Evolutionary conservation across 2,888 invertebrate species (phyloP).

Genomic region (Meiosimyza platycephala): DNA sequence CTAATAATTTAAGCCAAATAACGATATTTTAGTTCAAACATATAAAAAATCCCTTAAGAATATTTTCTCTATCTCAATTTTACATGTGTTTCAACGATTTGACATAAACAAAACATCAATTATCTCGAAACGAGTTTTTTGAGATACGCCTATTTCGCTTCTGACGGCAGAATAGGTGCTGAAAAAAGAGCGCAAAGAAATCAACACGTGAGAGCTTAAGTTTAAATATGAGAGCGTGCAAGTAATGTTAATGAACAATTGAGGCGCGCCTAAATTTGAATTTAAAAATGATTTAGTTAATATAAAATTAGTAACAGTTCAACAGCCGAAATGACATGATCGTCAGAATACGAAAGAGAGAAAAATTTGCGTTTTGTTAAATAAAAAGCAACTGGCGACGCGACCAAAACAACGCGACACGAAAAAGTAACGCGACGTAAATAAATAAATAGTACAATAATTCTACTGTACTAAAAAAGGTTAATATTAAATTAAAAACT

Average conservation of each 20-base stretch:
- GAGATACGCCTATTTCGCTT: no score
- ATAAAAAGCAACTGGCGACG: background rate
- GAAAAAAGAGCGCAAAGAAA: background rate
- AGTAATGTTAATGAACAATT: background rate
- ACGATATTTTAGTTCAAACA: no score
- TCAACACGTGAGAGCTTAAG: background rate
- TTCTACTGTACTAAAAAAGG: background rate
- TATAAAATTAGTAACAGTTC: slow-evolving; percentile 34
- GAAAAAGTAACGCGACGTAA: background rate
- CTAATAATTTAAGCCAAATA: no score
- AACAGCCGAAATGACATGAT: slow-evolving; percentile 34
- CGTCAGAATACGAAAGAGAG: background rate
- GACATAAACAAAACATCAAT: no score
- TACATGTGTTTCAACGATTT: no score
- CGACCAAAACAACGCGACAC: background rate
- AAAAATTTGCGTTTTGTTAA: background rate
- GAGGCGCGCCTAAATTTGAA: slow-evolving; percentile 4
- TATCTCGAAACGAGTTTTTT: no score
- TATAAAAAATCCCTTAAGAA: no score
- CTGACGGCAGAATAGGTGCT: no score
- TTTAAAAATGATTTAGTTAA: background rate
- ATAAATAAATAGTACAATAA: background rate
- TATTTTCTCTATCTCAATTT: no score
- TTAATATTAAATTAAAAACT: background rate
- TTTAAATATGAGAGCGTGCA: background rate